Conservation (phyloP, 1,140 invertebrate species). For the Drusus annulatus region DNA sequence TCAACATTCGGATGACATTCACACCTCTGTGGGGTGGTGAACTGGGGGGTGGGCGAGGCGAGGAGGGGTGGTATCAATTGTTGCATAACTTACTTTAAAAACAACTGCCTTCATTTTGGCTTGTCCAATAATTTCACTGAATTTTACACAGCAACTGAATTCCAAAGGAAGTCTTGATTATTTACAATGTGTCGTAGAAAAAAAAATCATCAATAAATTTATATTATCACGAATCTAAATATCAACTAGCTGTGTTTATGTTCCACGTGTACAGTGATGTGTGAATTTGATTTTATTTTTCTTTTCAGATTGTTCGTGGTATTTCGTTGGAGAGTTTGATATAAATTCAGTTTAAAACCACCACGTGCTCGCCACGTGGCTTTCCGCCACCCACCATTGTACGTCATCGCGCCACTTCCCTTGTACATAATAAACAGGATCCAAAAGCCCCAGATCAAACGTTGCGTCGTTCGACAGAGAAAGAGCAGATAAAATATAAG, state of each 20-base stretch:
- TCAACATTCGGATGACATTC: not conserved
- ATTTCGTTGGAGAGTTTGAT: not conserved
- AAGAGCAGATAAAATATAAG: not conserved
- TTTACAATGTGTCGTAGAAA: no score
- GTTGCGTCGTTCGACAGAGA: not conserved
- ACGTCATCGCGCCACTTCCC: not conserved
- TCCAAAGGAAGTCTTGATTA: no score
- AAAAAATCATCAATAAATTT: no score
- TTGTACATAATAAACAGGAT: constrained; percentile 24
- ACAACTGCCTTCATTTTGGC: no score
- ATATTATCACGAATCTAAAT: no score
- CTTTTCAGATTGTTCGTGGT: not conserved
- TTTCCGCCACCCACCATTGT: constrained; percentile 29
- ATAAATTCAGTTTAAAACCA: constrained; percentile 1
- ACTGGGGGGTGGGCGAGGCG: not conserved
- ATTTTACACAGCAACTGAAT: no score
- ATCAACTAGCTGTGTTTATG: no score
- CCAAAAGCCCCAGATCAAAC: not conserved
- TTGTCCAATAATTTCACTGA: no score
- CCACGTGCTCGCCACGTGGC: constrained; percentile 36
- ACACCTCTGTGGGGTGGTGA: not conserved
- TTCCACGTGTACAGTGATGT: no score
- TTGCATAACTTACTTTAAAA: constrained; percentile 31
- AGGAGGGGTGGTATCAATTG: constrained; percentile 17
- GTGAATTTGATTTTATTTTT: not conserved